Base-by-base conservation (phyloP, 1,140 invertebrate species). In the Scaptomyza montana region DNA sequence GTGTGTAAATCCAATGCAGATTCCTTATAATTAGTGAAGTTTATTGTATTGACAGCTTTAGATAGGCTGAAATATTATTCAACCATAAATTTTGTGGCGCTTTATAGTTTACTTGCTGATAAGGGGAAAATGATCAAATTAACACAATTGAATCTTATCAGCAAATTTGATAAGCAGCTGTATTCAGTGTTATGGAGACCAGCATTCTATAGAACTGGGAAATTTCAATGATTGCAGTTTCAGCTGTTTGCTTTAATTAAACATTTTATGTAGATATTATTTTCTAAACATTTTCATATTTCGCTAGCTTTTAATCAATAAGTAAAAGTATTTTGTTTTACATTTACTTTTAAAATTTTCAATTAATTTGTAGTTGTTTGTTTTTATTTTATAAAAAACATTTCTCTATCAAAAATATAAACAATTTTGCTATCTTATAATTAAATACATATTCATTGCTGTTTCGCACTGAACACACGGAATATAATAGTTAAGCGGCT, bases 81-180 rank as follows among this genome's bases (percentile, higher is more conserved):
- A 25, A 41, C 8, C 19, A n/a, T 41, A n/a, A 0, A n/a, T 21
- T 43, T 43, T 55, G 3, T 12, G 7, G 25, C 9, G 28, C 12
- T 28, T 50, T n/a, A 21, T 10, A 47, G 46, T 25, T 50, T n/a
- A 25, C 25, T n/a, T 7, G 49, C n/a, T 33, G 50, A 51, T 51
- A 51, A 30, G 49, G n/a, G n/a, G 28, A 8, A 43, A 43, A 12
- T n/a, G 3, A 5, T 3, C 12, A 51, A 51, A 51, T 30, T 8
- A 8, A 30, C n/a, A 13, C 12, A 55, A 36, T 1, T 16, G 9
- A n/a, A n/a, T 43, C 25, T 64, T 55, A 46, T 54, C 50, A 30
- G 51, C 25, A 4, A 21, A 21, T 45, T 54, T 36, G 41, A 64
- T 46, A 55, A 64, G 13, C 41, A 46, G 39, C 8, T 54, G 61